Base-by-base conservation (phyloP, 2,797 vertebrate species). In the Cottoperca gobio region DNA sequence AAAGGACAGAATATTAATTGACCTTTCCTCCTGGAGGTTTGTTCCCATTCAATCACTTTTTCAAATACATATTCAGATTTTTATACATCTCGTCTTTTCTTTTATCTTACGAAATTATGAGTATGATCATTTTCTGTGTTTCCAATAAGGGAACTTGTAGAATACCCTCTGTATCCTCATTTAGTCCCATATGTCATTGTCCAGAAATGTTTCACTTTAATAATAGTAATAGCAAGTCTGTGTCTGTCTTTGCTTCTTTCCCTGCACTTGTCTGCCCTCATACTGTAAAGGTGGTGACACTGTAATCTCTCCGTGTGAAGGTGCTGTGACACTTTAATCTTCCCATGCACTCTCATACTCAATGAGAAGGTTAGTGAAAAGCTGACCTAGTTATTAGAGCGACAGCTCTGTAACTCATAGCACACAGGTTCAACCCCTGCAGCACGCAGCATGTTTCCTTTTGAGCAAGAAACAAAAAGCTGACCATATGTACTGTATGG, bases 311-410 rank as follows among this genome's bases (percentile, higher is more conserved):
- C 61, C 28, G 10, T 16, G 52, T 53, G 42, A 61, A 58, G 45
- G 31, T 54, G 31, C 11, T 57, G 33, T 66, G 73, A 61, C 73
- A 21, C 43, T 66, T 3, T 69, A 81, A 81, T 70, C 70, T 75
- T 35, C 39, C 39, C 2, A 1, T 40, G 31, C n/a, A 21, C 21
- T 45, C 13, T 58, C 13, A 10, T 1, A 24, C 46, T 50, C 70
- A 71, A 46, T 54, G 67, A 65, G 37, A 49, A 55, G 63, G 58
- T 75, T 31, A 28, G 35, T 14, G 23, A 60, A 21, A 9, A 68
- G 43, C 42, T 78, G 76, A 58, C 73, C 70, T 62, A 48, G 35
- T 64, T 60, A 62, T 65, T 24, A 35, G 3, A 50, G 24, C 58
- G 19, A 21, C 60, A 39, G 49, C 40, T 45, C 55, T 49, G 23